Evolutionary conservation across 1,140 invertebrate species (phyloP).

Genomic region (Ylistrum balloti): DNA sequence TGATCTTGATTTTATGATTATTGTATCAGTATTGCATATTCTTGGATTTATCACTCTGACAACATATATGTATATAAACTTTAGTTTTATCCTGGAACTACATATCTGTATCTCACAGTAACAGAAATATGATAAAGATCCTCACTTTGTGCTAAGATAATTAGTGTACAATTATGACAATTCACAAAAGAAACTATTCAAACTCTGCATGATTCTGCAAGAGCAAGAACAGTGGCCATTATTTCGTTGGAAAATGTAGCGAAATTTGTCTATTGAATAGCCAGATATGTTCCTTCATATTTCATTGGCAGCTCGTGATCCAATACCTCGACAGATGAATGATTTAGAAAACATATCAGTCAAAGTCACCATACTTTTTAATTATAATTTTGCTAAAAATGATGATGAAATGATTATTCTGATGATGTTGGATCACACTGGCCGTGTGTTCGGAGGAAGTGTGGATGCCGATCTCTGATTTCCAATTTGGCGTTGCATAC

Average conservation of each 20-base stretch:
- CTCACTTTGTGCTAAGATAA: no score
- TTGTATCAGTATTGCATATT: neutral
- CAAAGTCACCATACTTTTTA: neutral
- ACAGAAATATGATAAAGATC: no score
- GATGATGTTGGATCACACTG: conserved; percentile 55
- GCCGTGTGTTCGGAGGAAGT: conserved; percentile 73
- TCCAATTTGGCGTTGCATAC: conserved; percentile 67
- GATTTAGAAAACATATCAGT: neutral
- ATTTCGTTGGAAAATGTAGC: neutral
- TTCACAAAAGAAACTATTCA: no score
- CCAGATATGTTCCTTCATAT: neutral
- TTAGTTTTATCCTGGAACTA: no score
- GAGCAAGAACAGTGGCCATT: neutral
- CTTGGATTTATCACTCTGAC: neutral
- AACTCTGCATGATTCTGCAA: neutral
- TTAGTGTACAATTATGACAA: no score
- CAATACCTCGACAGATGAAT: neutral
- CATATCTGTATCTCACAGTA: no score
- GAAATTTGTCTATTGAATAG: neutral
- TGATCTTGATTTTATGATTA: neutral
- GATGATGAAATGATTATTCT: neutral
- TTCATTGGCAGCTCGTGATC: neutral
- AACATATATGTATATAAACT: no score
- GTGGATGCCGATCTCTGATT: conserved; percentile 70
- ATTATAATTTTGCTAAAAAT: neutral